Evolutionary conservation across 2,888 invertebrate species (phyloP).

Genomic region (Heteromyza rotundicornis): DNA sequence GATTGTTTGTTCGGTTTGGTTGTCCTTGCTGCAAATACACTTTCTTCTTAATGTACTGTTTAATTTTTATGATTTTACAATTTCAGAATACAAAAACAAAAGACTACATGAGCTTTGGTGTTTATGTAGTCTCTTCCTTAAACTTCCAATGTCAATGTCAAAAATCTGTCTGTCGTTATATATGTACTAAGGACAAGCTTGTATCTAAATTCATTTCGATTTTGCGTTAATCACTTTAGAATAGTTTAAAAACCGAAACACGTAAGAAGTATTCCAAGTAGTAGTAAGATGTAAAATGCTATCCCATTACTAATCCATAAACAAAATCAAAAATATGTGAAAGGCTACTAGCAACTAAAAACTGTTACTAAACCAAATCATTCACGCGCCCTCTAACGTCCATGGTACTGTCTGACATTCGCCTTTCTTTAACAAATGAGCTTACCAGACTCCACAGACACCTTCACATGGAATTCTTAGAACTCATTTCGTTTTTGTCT

Average conservation of each 20-base stretch:
- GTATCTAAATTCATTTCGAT: background rate
- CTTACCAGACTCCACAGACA: too few species aligned
- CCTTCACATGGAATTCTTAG: background rate
- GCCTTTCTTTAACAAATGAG: background rate
- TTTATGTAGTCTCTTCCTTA: slow-evolving; percentile 31
- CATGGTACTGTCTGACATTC: background rate
- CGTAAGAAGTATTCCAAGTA: background rate
- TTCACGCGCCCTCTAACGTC: background rate
- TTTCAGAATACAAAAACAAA: slow-evolving; percentile 32
- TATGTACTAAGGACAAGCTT: slow-evolving; percentile 4
- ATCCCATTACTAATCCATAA: background rate
- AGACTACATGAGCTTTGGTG: slow-evolving; percentile 39
- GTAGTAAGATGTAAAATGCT: background rate
- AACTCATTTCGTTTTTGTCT: background rate
- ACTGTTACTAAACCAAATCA: background rate
- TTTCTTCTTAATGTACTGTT: background rate
- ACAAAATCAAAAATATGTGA: background rate
- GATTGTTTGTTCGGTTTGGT: too few species aligned
- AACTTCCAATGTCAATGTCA: background rate
- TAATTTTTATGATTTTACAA: slow-evolving; percentile 26
- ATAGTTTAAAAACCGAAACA: background rate
- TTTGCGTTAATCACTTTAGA: background rate
- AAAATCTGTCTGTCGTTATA: slow-evolving; percentile 14
- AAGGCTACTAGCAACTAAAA: background rate
- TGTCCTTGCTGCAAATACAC: too few species aligned